Base-by-base conservation (phyloP, 2,797 vertebrate species). In the Oophaga sylvatica region DNA sequence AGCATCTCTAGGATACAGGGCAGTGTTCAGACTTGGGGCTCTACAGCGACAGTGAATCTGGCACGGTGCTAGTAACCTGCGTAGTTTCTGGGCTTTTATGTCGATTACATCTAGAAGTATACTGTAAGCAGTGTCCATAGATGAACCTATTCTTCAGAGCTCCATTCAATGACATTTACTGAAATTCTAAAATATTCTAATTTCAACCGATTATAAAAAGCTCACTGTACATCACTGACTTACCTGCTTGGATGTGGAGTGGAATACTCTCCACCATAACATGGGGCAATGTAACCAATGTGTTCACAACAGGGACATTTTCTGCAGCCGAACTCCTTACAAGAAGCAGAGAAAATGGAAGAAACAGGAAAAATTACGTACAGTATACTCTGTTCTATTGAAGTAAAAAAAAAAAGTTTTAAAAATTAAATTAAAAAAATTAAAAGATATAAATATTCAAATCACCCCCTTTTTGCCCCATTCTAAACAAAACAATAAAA, bases 211-310 rank as follows among this genome's bases (percentile, higher is more conserved):
- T 71, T 17, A 35, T 8, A 17, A 71, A 45, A 19, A 45, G 17
- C 8, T 10, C 70, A 53, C 3, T 15, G 5, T 22, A 76, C 35
- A 81, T 26, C 13, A 29, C 8, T 12, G 7, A 65, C 20, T 91
- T 92, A 99, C 98, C 98, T 93, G 98, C 96, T 8, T 96, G 96
- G 87, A 99, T 96, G n/a, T 99, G 98, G 70, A 99, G 95, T 20
- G 98, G 97, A 90, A 99, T 95, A 70, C 92, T 95, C 91, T 99
- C 98, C 81, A 97, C 95, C 85, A 96, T 94, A 90, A 99, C 95
- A 13, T 98, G 97, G 0, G 98, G 97, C 31, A 99, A 95, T 6
- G 95, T 96, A 90, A 98, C 92, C 67, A 94, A 87, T 0, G 97
- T 98, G 77, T 94, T 95, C 91, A 99, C 95, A 48, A 96, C 92